Evolutionary conservation across 2,797 vertebrate species (phyloP).

Genomic region (Smutsia gigantea): DNA sequence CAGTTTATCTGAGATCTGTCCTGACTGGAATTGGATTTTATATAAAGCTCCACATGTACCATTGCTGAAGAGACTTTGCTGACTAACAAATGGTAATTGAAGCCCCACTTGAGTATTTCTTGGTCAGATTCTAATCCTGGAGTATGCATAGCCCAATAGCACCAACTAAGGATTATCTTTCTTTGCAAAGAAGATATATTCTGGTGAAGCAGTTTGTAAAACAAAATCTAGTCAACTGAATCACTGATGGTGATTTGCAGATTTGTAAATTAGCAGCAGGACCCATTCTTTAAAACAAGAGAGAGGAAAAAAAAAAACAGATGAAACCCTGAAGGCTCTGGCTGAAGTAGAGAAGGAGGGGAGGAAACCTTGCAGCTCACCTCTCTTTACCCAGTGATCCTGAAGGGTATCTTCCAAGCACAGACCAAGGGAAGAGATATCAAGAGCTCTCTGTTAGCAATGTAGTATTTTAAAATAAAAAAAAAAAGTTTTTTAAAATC

Average conservation of each 20-base stretch:
- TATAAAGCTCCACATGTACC: fast-evolving
- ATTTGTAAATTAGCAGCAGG: neutral
- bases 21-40: neutral
- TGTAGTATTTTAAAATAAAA: neutral
- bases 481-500: neutral
- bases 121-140: conserved; percentile 31
- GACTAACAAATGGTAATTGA: neutral
- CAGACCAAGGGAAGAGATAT: neutral
- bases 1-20: neutral
- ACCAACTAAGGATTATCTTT: neutral
- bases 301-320: neutral
- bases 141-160: neutral
- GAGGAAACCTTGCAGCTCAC: neutral
- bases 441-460: neutral
- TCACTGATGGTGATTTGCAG: neutral
- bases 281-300: neutral
- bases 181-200: neutral
- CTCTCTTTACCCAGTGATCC: neutral
- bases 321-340: neutral
- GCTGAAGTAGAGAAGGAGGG: neutral
- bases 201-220: neutral
- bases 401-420: neutral
- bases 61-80: neutral
- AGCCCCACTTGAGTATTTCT: neutral
- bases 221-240: neutral